A percentile compares a stretch with the other conserved stretches of the same genome.
Conservation (phyloP, 2,113 vertebrate genomes). For the Passerina amoena region DNA sequence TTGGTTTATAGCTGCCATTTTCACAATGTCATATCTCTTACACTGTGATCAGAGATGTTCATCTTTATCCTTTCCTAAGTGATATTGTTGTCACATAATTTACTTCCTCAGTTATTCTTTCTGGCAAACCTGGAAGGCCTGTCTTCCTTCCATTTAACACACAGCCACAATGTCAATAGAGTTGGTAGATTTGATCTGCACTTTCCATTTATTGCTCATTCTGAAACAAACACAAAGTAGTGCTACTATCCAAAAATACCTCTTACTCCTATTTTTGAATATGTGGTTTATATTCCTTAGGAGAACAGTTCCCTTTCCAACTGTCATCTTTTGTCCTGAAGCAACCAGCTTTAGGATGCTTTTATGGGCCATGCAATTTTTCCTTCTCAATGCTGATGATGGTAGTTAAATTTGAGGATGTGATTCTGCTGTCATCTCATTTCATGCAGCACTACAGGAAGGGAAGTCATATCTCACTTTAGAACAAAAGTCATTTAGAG, state of each 20-base stretch:
- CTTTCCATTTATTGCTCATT: constrained; percentile 9
- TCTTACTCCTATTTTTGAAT: not conserved
- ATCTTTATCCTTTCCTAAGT: constrained; percentile 29
- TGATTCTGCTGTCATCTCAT: not conserved
- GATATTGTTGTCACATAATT: constrained; percentile 24
- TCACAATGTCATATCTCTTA: not conserved
- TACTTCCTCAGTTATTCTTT: constrained; percentile 10
- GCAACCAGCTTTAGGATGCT: not conserved
- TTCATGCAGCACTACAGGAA: not conserved
- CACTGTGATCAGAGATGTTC: not conserved
- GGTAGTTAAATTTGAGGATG: not conserved
- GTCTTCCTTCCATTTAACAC: not conserved
- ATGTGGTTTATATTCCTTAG: not conserved
- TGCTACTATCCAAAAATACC: not conserved
- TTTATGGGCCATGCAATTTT: not conserved
- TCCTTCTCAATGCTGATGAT: not conserved
- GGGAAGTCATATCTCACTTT: not conserved
- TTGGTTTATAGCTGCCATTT: not conserved
- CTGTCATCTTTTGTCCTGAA: not conserved
- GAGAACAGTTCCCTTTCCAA: not conserved
- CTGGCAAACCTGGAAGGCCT: not conserved
- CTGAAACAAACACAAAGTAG: constrained; percentile 18
- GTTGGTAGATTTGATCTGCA: not conserved
- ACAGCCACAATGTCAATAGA: not conserved
- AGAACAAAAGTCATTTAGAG: not conserved